phyloP scores from a whole-genome alignment of 2,888 invertebrate genomes.

The Apotomis betuletana region DNA sequence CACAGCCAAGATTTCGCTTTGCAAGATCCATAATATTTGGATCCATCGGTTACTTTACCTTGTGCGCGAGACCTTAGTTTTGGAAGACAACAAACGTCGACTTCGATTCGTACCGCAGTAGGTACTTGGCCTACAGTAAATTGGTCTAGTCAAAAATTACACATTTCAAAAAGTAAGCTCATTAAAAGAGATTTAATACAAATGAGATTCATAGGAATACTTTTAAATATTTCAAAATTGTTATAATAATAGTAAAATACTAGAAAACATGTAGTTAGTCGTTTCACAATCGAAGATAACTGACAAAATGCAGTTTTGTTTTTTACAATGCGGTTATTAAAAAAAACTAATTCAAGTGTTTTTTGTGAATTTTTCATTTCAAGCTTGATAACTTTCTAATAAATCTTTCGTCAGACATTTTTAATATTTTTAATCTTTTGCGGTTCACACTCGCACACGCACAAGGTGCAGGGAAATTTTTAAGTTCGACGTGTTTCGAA shows the following conservation, averaged over 20 bases:
- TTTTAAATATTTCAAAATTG: neutral
- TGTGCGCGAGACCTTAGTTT: conserved; percentile 9
- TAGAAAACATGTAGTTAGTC: neutral
- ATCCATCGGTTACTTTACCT: neutral
- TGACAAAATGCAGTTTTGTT: neutral
- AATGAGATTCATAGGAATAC: neutral
- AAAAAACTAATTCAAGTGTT: too few species aligned
- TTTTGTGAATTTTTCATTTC: too few species aligned
- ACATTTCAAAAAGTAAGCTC: conserved; percentile 2
- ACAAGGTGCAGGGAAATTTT: too few species aligned
- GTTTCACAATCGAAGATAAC: neutral
- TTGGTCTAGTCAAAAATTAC: conserved; percentile 52
- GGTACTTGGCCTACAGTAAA: conserved; percentile 51
- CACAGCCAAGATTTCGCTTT: neutral
- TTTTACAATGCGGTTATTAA: neutral
- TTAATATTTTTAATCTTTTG: too few species aligned
- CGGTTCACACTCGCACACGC: too few species aligned
- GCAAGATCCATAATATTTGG: neutral
- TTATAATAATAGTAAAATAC: neutral
- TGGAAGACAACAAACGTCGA: conserved; percentile 54
- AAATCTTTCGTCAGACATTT: too few species aligned
- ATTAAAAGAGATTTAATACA: conserved; percentile 4
- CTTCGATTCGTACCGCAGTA: conserved; percentile 17
- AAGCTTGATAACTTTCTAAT: too few species aligned
- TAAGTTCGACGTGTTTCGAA: too few species aligned